Evolutionary conservation across 2,797 vertebrate species (phyloP).

Genomic region (Enteromius paludinosus): DNA sequence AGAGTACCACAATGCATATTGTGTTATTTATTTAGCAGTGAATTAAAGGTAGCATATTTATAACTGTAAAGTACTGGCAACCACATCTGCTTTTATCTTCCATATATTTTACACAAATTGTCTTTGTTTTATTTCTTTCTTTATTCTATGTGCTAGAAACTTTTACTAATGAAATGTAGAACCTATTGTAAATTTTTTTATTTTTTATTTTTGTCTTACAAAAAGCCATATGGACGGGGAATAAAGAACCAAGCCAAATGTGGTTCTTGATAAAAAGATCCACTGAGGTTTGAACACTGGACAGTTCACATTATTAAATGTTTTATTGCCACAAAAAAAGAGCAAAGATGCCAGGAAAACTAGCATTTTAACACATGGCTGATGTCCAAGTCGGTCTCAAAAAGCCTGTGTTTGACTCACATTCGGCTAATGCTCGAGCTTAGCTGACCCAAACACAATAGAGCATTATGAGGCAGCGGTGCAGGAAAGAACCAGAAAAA

Average conservation of each 20-base stretch:
- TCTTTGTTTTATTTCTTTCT: too few species aligned
- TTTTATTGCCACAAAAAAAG: conserved; percentile 19
- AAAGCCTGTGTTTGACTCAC: conserved; percentile 44
- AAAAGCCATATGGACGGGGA: not conserved
- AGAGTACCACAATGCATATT: too few species aligned
- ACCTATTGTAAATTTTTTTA: too few species aligned
- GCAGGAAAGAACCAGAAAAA: conserved; percentile 35
- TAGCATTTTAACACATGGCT: conserved; percentile 41
- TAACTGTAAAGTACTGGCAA: too few species aligned
- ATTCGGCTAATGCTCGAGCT: conserved; percentile 43
- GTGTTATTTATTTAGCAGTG: too few species aligned
- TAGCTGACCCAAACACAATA: conserved; percentile 47
- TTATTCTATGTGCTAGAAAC: too few species aligned
- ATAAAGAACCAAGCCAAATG: not conserved
- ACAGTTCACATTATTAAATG: not conserved
- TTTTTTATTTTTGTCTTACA: not conserved
- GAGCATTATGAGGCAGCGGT: conserved; percentile 45
- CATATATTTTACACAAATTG: too few species aligned
- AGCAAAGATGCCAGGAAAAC: conserved; percentile 13
- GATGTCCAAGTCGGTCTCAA: conserved; percentile 39
- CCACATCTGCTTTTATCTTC: too few species aligned
- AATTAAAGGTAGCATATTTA: too few species aligned
- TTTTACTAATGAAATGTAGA: too few species aligned
- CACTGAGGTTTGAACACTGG: not conserved
- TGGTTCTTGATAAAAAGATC: not conserved